Base-by-base conservation (phyloP, 2,888 invertebrate species). In the Octodonta nipae region DNA sequence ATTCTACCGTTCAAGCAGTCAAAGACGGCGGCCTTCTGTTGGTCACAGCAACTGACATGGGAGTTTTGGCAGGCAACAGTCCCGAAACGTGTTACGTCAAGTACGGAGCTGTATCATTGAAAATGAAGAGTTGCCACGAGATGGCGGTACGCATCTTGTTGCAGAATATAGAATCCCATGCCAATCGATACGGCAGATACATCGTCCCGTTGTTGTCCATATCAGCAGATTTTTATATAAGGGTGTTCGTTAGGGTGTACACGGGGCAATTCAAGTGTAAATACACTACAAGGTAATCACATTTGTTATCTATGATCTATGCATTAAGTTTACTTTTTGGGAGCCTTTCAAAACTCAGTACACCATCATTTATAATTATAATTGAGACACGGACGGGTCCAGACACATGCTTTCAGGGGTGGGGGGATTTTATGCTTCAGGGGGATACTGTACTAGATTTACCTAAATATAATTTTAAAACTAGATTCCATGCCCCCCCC, bases 21-120 rank as follows among this genome's bases (percentile, higher is more conserved):
- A 68, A 70, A 28, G 78, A 85, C 43, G 83, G 85, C 8, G 96
- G 96, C 0, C 55, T 99, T 14, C 62, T 99, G 15, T 71, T 95
- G 46, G 78, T 98, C 0, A 99, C 98, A 0, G 95, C 93, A 14
- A 99, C 98, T 0, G 98, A 99, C 59, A 89, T 93, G 86, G 88
- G 83, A 0, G 83, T 95, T 0, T 61, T 98, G 27, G 93, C 93
- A 35, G 98, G 98, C 0, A 95, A 93, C 64, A 74, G 84, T 0
- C 85, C 91, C 0, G 96, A 98, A 63, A 86, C 93, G 0, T 95
- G 95, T 56, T 74, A 78, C 78, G 49, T 47, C 26, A 95, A 93
- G 66, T 99, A 99, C 56, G 95, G 95, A 1, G 76, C 92, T 1
- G 66, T 92, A 34, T 84, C 95, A 2, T 60, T 95, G 26, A 78